Evolutionary conservation across 2,113 vertebrate species (phyloP).

Genomic region (Pavo muticus): DNA sequence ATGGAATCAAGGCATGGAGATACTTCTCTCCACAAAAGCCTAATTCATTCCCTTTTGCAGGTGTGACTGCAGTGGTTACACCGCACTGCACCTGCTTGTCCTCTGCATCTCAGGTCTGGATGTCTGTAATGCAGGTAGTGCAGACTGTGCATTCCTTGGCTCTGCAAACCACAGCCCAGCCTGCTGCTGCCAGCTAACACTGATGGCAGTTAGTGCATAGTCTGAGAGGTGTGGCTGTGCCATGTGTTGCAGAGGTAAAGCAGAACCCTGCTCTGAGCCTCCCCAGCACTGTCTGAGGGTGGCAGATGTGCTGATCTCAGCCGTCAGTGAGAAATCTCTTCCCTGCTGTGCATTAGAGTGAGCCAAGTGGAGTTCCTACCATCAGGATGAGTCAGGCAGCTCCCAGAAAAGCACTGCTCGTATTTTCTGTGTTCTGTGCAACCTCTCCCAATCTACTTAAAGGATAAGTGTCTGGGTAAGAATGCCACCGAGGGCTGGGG

Average conservation of each 20-base stretch:
- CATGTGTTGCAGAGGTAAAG: background rate
- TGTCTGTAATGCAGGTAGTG: background rate
- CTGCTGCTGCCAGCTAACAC: background rate
- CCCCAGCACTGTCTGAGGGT: background rate
- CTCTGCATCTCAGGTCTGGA: background rate
- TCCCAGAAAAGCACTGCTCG: accelerated
- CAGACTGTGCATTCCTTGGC: background rate
- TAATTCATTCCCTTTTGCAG: background rate
- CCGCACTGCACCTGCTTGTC: background rate
- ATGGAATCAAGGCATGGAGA: background rate
- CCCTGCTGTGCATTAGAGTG: accelerated
- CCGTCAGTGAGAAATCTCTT: background rate
- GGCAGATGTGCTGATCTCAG: background rate
- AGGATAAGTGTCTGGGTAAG: background rate
- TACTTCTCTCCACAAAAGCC: background rate
- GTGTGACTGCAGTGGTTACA: background rate
- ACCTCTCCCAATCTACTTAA: accelerated
- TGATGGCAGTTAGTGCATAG: accelerated
- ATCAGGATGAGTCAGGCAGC: accelerated
- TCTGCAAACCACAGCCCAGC: background rate
- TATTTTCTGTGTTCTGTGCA: background rate
- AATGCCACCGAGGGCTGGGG: accelerated
- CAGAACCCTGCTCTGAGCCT: background rate
- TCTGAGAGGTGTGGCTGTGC: background rate
- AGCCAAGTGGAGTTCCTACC: background rate